Conservation (phyloP, 92 coral and sea anemone genomes). For the Blastomussa wellsi region DNA sequence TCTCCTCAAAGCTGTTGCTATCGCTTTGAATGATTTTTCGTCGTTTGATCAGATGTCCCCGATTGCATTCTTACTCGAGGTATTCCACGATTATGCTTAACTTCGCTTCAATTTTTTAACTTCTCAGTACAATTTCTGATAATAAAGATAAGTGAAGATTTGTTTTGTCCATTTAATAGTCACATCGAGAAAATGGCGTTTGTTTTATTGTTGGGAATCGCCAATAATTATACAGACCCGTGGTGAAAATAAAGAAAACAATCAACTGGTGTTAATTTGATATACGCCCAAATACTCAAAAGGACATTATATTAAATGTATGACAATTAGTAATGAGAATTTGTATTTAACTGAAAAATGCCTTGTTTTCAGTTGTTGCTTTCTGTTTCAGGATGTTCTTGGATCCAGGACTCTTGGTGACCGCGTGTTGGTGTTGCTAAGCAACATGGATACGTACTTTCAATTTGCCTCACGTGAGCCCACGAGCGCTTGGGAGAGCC, state of each 20-base stretch:
- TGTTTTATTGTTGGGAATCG: not conserved
- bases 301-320: not conserved
- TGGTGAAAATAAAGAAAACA: no score
- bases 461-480: constrained; percentile 89
- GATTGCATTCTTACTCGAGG: constrained; percentile 93
- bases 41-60: constrained; percentile 99
- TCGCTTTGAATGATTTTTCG: constrained; percentile 84
- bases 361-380: not conserved
- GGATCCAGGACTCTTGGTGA: constrained; percentile 93
- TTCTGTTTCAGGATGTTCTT: constrained; percentile 72
- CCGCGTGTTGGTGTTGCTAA: constrained; percentile 78
- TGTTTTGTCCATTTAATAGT: not conserved
- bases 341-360: not conserved
- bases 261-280: not conserved
- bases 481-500: constrained; percentile 96
- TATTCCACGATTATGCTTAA: constrained; percentile 7
- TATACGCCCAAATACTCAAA: not conserved
- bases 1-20: constrained; percentile 81
- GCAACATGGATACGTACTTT: constrained; percentile 82
- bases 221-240: not conserved
- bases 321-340: not conserved
- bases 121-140: not conserved
- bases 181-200: not conserved
- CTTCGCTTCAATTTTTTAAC: not conserved
- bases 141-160: not conserved